phyloP scores from a whole-genome alignment of 2,113 vertebrate genomes.

The Etia nguti region DNA sequence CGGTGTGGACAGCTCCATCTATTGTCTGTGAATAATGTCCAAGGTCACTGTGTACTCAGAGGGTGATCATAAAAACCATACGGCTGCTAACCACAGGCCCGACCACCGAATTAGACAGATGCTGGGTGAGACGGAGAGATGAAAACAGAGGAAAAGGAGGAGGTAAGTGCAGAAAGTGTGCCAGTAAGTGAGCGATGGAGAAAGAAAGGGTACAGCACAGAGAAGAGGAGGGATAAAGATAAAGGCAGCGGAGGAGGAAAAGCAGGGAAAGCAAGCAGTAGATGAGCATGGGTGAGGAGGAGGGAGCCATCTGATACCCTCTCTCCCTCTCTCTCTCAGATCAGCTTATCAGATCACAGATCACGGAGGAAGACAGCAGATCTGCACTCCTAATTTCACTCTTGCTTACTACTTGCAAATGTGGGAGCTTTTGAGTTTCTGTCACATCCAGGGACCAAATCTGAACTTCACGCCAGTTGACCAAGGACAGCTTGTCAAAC shows the following conservation, averaged over 20 bases:
- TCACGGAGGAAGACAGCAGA: constrained; percentile 4
- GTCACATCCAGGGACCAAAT: constrained; percentile 11
- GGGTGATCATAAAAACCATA: constrained; percentile 70
- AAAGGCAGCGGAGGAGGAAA: not conserved
- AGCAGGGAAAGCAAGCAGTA: not conserved
- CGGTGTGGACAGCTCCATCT: constrained; percentile 65
- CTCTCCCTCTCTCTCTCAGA: not conserved
- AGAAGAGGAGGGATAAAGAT: not conserved
- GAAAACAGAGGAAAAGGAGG: constrained; percentile 16
- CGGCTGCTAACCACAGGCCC: constrained; percentile 61
- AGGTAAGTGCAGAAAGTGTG: not conserved
- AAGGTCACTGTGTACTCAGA: constrained; percentile 69
- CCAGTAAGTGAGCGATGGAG: not conserved
- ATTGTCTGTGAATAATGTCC: constrained; percentile 71
- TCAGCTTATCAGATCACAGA: constrained; percentile 4
- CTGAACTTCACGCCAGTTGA: not conserved
- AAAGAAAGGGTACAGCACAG: not conserved
- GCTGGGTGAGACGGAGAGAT: constrained; percentile 26
- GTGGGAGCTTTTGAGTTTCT: not conserved
- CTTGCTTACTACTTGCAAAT: not conserved
- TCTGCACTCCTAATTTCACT: not conserved
- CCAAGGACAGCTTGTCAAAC: not conserved
- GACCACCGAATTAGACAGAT: constrained; percentile 58
- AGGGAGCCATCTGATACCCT: not conserved
- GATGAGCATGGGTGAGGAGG: not conserved